Percentiles rank a stretch among this genome's conserved stretches.
These are phyloP conservation scores for Gila orcuttii DNA, from an alignment of 2,113 vertebrate genomes.

Conservation along the genomic window DNA sequence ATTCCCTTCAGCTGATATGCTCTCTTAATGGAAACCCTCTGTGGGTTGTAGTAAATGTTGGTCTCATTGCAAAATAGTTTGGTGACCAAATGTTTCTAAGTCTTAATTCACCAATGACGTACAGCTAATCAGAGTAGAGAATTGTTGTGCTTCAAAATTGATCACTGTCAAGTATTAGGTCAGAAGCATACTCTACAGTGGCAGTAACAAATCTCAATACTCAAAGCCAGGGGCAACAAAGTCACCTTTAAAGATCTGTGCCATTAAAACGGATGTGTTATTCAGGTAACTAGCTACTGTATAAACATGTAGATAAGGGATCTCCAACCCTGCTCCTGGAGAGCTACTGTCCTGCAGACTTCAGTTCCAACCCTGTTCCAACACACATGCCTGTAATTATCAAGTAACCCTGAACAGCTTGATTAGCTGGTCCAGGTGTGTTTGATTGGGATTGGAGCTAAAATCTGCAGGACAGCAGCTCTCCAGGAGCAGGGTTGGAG, in stretches of 20 bases:
- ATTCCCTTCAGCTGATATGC: constrained; percentile 3
- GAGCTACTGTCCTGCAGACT: no score
- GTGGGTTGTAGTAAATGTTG: constrained; percentile 16
- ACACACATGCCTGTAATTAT: no score
- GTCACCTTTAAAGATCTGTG: background rate
- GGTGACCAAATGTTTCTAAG: constrained; percentile 11
- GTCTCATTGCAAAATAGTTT: constrained; percentile 15
- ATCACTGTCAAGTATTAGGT: background rate
- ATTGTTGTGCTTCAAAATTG: constrained; percentile 1
- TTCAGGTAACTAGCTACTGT: background rate
- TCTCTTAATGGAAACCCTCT: constrained; percentile 15
- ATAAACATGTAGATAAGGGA: background rate
- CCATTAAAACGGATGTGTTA: background rate
- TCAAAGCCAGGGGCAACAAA: background rate
- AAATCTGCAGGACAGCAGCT: no score
- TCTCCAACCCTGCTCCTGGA: no score
- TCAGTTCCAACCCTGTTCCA: no score
- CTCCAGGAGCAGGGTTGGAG: no score
- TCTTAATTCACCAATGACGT: constrained; percentile 18
- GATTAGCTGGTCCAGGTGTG: no score
- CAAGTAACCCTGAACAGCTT: no score
- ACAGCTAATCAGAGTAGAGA: constrained; percentile 16
- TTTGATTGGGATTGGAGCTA: no score
- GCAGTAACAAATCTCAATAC: background rate
- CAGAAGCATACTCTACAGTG: constrained; percentile 19